Percentiles rank a stretch among this genome's conserved stretches.
phyloP scores from a whole-genome alignment of 2,797 vertebrate genomes.

The Rallus crepitans region DNA sequence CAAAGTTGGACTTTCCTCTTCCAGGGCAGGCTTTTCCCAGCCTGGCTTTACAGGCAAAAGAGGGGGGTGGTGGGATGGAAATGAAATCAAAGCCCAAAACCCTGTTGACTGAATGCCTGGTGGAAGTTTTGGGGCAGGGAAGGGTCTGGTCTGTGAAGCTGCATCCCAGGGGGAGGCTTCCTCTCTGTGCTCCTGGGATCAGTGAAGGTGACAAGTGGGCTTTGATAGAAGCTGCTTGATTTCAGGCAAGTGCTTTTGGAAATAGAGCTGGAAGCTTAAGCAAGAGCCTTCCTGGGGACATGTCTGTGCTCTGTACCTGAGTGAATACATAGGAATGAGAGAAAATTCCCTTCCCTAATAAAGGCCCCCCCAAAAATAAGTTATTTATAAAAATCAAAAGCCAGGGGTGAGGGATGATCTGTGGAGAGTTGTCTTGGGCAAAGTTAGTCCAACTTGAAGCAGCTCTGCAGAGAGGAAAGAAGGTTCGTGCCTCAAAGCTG shows the following conservation, averaged over 20 bases:
- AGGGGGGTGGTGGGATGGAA: not conserved
- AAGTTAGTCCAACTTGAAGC: not conserved
- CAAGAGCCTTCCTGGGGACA: accelerated
- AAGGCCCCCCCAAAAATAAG: too few relatives aligned
- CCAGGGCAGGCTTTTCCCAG: not conserved
- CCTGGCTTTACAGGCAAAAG: accelerated
- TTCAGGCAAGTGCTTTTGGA: not conserved
- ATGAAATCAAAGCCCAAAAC: not conserved
- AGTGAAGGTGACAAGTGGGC: not conserved
- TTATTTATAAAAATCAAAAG: not conserved
- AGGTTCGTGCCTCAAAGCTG: not conserved
- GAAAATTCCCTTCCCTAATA: not conserved
- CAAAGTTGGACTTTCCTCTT: not conserved
- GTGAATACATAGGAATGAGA: accelerated
- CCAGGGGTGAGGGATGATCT: not conserved
- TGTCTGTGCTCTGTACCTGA: accelerated
- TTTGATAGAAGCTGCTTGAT: not conserved
- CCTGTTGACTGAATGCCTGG: not conserved
- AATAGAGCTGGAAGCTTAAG: not conserved
- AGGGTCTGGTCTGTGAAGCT: not conserved
- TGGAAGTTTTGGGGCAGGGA: not conserved
- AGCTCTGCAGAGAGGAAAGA: not conserved
- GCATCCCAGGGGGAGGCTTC: not conserved
- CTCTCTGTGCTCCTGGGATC: not conserved
- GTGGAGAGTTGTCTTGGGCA: not conserved